Conservation (phyloP, 2,113 vertebrate genomes). For the Plestiodon gilberti region DNA sequence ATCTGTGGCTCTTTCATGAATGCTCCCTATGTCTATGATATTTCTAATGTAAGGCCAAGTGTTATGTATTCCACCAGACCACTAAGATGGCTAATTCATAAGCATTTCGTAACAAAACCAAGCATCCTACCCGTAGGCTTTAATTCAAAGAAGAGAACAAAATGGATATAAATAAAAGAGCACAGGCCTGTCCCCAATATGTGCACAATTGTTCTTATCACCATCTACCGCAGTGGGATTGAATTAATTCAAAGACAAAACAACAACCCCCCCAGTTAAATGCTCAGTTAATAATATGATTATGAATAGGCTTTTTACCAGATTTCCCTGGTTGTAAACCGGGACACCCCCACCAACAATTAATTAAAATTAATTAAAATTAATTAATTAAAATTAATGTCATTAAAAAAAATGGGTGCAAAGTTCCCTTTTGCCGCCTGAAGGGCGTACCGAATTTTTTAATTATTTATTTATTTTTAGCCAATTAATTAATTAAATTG, state of each 20-base stretch:
- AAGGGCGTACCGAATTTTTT: no score
- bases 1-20: neutral
- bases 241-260: neutral
- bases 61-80: neutral
- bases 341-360: no score
- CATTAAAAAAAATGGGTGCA: no score
- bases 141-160: neutral
- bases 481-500: no score
- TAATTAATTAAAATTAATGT: no score
- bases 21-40: neutral
- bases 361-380: no score
- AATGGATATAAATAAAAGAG: neutral
- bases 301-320: neutral
- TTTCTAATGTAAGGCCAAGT: neutral
- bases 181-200: neutral
- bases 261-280: neutral
- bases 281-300: neutral
- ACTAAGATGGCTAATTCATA: neutral
- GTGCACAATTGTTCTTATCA: neutral
- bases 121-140: neutral
- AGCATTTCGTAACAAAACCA: neutral
- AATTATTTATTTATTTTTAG: no score
- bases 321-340: no score
- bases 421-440: no score
- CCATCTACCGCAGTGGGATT: neutral